Base-by-base conservation (phyloP, 2,113 vertebrate genomes). In the Chinchilla lanigera region DNA sequence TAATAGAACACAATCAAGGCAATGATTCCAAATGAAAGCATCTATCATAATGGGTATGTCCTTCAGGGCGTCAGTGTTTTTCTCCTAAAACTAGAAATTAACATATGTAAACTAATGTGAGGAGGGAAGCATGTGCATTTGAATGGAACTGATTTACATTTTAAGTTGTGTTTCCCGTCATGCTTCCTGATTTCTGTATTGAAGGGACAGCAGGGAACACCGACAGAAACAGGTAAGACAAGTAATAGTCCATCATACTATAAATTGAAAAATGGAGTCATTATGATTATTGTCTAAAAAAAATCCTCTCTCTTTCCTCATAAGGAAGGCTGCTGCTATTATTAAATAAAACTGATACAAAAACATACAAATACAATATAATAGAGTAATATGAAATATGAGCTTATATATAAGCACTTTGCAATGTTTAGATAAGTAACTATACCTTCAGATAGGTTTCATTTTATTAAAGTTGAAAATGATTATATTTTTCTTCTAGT, bases 231-330 rank as follows among this genome's bases (percentile, higher is more conserved):
- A 35, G 41, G 30, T 7, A 35, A 35, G 17, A 65, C 38, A 80
- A 50, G 17, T 26, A 38, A 78, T 35, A 61, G 52, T 24, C 28
- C 61, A 30, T 71, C 56, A 44, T 13, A 35, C 3, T 0, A 33
- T 9, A 41, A 41, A 71, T 17, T 35, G 41, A 69, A 92, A 86
- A 71, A 30, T 17, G 50, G 3, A 87, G 65, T 17, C 86, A 65
- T 87, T 90, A 58, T 47, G 65, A 61, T 75, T 83, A 50, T 58
- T 83, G 44, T 33, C 61, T 81, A 73, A 52, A 63, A 96, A 95
- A 88, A 47, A 10, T 56, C 58, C 50, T 60, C 10, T 86, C 73
- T 24, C 30, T 89, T 65, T 88, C 30, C 44, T 88, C 38, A 60
- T 73, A 80, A 47, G 38, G 82, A 94, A 65, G 2, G 22, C 44